Base-by-base conservation (phyloP, 2,797 vertebrate genomes). In the Schizopygopsis malacanthus region DNA sequence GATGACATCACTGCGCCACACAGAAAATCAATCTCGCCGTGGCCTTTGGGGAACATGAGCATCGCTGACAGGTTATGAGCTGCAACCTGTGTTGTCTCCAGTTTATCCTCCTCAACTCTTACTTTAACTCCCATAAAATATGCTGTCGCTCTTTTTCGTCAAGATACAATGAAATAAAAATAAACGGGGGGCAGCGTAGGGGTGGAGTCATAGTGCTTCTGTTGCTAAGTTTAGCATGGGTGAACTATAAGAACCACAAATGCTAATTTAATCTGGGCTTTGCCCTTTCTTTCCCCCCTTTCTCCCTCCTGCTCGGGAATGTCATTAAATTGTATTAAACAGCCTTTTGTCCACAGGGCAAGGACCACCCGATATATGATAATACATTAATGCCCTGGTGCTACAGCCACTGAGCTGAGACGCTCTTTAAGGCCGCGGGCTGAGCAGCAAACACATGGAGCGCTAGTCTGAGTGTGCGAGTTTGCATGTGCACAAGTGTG, bases 301-400 rank as follows among this genome's bases (percentile, higher is more conserved):
- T 94, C 93, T 94, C 94, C 94, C 95, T 94, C 94, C 95, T 97
- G 96, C 97, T 96, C 94, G 94, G 95, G 97, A 98, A 97, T 98
- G 97, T 98, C 97, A 98, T 99, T 98, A 98, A 98, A 99, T 98
- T 97, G 97, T 97, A 98, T 98, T 98, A 98, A 99, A 98, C 97
- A 98, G 97, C 96, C 98, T 98, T 99, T 99, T 99, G 98, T 98
- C 97, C 97, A 97, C 96, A 96, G 97, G 97, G 97, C 96, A 97
- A 95, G 96, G 97, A 98, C 97, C 98, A 98, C 97, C 97, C 97
- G 96, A 97, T 97, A 97, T 98, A 98, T 97, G 97, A 99, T 98
- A 98, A 99, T 97, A 96, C 96, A 97, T 97, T 97, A 98, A 97
- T 97, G 97, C 96, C 97, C 96, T 96, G 95, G 95, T 96, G 96